Conservation (phyloP, 2,888 invertebrate genomes). For the Stegana nigrithorax region DNA sequence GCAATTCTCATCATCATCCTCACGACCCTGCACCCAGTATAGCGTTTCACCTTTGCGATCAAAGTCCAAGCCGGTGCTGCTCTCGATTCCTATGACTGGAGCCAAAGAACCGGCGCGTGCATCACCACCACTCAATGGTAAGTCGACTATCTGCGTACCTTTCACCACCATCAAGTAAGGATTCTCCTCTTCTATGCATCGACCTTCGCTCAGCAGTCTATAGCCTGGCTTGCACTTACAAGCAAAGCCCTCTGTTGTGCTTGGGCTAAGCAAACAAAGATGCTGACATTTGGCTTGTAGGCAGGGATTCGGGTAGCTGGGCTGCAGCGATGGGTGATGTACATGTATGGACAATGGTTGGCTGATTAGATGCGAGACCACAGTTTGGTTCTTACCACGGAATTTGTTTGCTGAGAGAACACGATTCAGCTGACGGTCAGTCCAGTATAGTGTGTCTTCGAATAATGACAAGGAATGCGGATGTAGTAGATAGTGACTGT, state of each 20-base stretch:
- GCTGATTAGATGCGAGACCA: slow-evolving; percentile 92
- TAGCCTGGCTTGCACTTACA: slow-evolving; percentile 95
- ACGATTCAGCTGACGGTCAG: slow-evolving; percentile 91
- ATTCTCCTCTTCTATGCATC: slow-evolving; percentile 85
- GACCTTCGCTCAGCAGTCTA: slow-evolving; percentile 75
- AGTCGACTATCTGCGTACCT: slow-evolving; percentile 89
- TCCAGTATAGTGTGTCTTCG: slow-evolving; percentile 97
- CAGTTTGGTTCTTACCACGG: slow-evolving; percentile 89
- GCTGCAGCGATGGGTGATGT: slow-evolving; percentile 94
- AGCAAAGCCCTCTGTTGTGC: slow-evolving; percentile 76
- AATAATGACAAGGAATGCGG: slow-evolving; percentile 95
- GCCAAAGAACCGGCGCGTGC: slow-evolving; percentile 83
- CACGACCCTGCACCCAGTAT: slow-evolving; percentile 87
- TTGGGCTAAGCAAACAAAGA: slow-evolving; percentile 90
- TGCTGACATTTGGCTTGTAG: slow-evolving; percentile 82
- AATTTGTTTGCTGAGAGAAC: slow-evolving; percentile 93
- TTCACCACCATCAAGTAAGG: slow-evolving; percentile 91
- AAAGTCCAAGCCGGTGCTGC: slow-evolving; percentile 90
- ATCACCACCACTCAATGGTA: slow-evolving; percentile 81
- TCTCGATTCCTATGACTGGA: slow-evolving; percentile 88
- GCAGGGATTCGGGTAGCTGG: slow-evolving; percentile 83
- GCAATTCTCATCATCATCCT: slow-evolving; percentile 84
- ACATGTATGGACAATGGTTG: slow-evolving; percentile 96
- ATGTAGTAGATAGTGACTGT: slow-evolving; percentile 92
- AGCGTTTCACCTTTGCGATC: slow-evolving; percentile 86